A percentile compares a stretch with the other conserved stretches of the same genome.
These are phyloP conservation scores for Polymixis lichenea DNA, from an alignment of 2,888 invertebrate species.

Conservation along the genomic window DNA sequence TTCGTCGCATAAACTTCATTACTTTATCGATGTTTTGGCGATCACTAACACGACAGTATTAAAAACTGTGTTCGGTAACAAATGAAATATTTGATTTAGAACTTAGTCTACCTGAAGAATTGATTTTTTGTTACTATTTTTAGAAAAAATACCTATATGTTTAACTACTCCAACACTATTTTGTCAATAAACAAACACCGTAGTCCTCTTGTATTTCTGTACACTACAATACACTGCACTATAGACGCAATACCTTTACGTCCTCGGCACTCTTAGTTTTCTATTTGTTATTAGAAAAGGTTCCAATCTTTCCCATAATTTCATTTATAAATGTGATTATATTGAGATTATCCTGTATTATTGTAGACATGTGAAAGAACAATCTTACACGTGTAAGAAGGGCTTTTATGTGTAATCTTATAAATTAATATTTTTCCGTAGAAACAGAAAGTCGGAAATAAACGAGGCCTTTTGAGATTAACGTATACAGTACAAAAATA, in stretches of 20 bases:
- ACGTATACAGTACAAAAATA: background rate
- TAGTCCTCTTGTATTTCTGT: background rate
- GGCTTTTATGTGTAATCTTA: background rate
- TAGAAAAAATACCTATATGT: background rate
- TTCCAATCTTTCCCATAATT: slow-evolving; percentile 25
- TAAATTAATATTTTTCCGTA: slow-evolving; percentile 8
- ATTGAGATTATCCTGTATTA: slow-evolving; percentile 22
- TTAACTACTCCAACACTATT: background rate
- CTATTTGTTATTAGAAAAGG: slow-evolving; percentile 38
- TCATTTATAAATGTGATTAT: slow-evolving; percentile 7
- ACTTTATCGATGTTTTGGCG: too few species aligned
- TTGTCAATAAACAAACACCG: background rate
- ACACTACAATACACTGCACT: background rate
- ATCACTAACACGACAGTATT: too few species aligned
- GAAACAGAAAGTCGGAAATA: background rate
- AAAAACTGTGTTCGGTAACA: too few species aligned
- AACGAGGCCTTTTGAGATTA: background rate
- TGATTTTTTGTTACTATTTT: background rate
- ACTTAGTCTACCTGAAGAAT: too few species aligned
- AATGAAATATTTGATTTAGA: too few species aligned
- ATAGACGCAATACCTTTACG: slow-evolving; percentile 2
- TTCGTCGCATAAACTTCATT: too few species aligned
- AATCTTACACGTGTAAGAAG: background rate
- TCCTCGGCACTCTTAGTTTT: slow-evolving; percentile 5
- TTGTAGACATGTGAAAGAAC: background rate